A percentile compares a stretch with the other conserved stretches of the same genome.
Evolutionary conservation across 2,113 vertebrate genomes (phyloP).

Genomic region (Uria lomvia): DNA sequence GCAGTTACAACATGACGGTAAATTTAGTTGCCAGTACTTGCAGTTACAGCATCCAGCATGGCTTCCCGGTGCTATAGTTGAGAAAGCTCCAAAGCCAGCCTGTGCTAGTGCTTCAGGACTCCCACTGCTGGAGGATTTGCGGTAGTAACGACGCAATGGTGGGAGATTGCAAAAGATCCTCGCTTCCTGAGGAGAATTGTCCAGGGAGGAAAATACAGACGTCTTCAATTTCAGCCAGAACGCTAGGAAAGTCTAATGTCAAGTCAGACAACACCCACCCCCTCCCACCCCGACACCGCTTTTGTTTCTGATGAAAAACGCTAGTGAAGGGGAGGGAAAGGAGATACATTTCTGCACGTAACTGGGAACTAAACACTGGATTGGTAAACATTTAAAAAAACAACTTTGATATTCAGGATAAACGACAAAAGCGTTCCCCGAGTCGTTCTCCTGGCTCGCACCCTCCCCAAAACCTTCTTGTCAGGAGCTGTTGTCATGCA

Average conservation of each 20-base stretch:
- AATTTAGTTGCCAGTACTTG: background rate
- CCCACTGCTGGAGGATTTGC: background rate
- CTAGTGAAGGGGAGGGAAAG: background rate
- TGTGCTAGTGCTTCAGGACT: background rate
- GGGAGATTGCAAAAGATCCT: background rate
- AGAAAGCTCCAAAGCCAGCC: background rate
- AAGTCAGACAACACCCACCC: background rate
- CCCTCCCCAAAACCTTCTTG: background rate
- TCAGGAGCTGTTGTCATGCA: background rate
- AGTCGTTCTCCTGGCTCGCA: background rate
- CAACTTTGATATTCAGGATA: background rate
- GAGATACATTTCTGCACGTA: background rate
- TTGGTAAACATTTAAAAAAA: background rate
- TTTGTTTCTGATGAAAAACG: background rate
- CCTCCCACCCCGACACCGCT: background rate
- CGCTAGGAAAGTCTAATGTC: background rate
- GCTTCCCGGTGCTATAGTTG: accelerated
- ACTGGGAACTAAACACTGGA: background rate
- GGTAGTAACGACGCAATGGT: background rate
- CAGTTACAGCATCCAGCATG: background rate
- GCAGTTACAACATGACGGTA: no score
- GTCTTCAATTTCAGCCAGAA: background rate
- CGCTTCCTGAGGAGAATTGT: background rate
- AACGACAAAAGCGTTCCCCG: background rate
- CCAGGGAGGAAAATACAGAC: background rate